These are phyloP conservation scores for Bos javanicus DNA, from an alignment of 2,113 vertebrate species.

Conservation along the genomic window DNA sequence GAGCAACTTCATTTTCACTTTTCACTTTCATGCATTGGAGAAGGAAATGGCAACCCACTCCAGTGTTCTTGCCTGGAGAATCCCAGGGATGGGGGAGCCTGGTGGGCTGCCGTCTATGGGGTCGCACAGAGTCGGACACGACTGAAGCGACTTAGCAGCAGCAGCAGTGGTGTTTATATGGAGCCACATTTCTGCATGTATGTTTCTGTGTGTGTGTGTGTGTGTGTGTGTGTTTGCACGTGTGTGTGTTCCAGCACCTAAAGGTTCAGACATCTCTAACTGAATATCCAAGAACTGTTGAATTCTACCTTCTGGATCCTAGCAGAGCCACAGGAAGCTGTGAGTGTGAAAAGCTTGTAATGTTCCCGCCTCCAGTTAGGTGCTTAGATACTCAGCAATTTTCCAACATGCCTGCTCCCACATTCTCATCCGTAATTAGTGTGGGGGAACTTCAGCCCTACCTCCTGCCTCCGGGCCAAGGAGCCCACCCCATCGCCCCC, in stretches of 20 bases:
- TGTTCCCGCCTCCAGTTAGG: fast-evolving
- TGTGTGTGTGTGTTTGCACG: neutral
- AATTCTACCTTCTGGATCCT: neutral
- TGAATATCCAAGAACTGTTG: neutral
- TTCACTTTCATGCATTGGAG: too few relatives aligned
- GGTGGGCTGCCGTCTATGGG: too few relatives aligned
- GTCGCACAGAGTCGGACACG: too few relatives aligned
- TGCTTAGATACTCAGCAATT: neutral
- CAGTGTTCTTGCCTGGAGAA: too few relatives aligned
- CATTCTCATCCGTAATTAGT: fast-evolving
- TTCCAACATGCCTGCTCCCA: neutral
- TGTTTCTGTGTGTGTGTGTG: too few relatives aligned
- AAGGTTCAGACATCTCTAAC: neutral
- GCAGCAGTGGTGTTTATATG: neutral
- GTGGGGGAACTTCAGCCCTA: fast-evolving
- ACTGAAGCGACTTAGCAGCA: too few relatives aligned
- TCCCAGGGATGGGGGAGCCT: too few relatives aligned
- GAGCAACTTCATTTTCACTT: too few relatives aligned
- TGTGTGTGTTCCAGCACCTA: neutral
- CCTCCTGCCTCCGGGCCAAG: neutral
- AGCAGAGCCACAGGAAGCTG: neutral
- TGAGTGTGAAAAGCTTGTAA: neutral
- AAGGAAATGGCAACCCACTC: too few relatives aligned
- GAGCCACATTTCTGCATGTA: neutral
- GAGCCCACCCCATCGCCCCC: neutral